Percentiles rank a stretch among this genome's conserved stretches.
Evolutionary conservation across 2,797 vertebrate genomes (phyloP).

Genomic region (Aldrovandia affinis): DNA sequence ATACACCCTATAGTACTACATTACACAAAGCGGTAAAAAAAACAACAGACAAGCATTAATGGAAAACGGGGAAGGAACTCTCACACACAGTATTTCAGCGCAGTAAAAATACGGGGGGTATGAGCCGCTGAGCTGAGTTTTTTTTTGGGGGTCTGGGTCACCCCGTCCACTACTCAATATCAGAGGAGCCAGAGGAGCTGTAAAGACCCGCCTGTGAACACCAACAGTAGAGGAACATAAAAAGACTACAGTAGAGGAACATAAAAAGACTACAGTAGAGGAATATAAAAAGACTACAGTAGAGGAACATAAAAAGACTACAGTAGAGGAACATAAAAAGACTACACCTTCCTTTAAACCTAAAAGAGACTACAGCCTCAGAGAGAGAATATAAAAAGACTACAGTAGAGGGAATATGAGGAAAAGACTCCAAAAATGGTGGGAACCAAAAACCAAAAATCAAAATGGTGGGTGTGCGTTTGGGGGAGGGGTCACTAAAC

Average conservation of each 20-base stretch:
- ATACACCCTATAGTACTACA: conserved; percentile 15
- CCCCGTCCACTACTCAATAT: conserved; percentile 59
- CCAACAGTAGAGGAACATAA: conserved; percentile 58
- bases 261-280: conserved; percentile 61
- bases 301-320: conserved; percentile 40
- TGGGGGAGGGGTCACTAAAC: conserved; percentile 28
- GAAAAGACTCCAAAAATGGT: conserved; percentile 29
- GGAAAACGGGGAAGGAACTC: conserved; percentile 39
- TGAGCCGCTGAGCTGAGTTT: conserved; percentile 62
- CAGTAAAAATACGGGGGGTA: conserved; percentile 68
- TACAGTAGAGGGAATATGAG: neutral
- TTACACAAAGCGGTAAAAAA: conserved; percentile 29
- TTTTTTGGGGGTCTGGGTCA: neutral
- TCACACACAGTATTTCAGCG: conserved; percentile 68
- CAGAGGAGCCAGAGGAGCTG: conserved; percentile 73
- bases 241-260: conserved; percentile 63
- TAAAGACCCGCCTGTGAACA: conserved; percentile 71
- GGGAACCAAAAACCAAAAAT: conserved; percentile 3
- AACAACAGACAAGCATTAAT: conserved; percentile 21
- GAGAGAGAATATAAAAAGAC: too few relatives aligned
- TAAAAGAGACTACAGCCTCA: conserved; percentile 31
- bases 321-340: conserved; percentile 60
- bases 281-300: conserved; percentile 60
- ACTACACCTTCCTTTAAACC: conserved; percentile 68
- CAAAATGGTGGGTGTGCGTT: neutral